phyloP scores from a whole-genome alignment of 2,797 vertebrate species.

The Chelonia mydas region DNA sequence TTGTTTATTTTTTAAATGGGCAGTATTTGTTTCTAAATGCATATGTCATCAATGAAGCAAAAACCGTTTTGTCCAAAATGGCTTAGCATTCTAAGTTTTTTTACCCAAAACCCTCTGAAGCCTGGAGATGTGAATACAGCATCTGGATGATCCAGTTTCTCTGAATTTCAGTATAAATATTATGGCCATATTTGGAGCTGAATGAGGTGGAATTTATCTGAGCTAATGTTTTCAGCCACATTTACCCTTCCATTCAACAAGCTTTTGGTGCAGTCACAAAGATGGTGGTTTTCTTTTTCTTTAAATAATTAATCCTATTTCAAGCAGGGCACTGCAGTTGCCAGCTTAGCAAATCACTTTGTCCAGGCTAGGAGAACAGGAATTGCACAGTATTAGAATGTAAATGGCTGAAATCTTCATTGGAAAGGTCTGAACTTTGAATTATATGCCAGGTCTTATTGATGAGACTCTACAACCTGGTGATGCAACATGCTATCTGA shows the following conservation, averaged over 20 bases:
- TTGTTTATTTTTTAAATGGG: not conserved
- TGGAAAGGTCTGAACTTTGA: not conserved
- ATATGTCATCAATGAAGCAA: conserved; percentile 45
- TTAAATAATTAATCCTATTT: not conserved
- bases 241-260: conserved; percentile 13
- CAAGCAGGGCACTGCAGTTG: conserved; percentile 9
- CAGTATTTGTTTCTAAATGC: conserved; percentile 46
- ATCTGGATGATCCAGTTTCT: conserved; percentile 50
- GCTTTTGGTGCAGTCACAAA: not conserved
- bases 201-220: not conserved
- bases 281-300: not conserved
- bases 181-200: not conserved
- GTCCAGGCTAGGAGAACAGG: not conserved
- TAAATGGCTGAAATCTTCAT: not conserved
- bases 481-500: not conserved
- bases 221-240: conserved; percentile 1
- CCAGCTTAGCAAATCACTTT: conserved; percentile 1
- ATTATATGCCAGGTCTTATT: not conserved
- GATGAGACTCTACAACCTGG: not conserved
- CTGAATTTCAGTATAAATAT: conserved; percentile 15
- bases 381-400: not conserved
- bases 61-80: conserved; percentile 46
- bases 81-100: conserved; percentile 26
- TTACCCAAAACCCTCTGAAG: conserved; percentile 49
- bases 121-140: conserved; percentile 1